Evolutionary conservation across 2,888 invertebrate genomes (phyloP).

Genomic region (Toxonevra muliebris): DNA sequence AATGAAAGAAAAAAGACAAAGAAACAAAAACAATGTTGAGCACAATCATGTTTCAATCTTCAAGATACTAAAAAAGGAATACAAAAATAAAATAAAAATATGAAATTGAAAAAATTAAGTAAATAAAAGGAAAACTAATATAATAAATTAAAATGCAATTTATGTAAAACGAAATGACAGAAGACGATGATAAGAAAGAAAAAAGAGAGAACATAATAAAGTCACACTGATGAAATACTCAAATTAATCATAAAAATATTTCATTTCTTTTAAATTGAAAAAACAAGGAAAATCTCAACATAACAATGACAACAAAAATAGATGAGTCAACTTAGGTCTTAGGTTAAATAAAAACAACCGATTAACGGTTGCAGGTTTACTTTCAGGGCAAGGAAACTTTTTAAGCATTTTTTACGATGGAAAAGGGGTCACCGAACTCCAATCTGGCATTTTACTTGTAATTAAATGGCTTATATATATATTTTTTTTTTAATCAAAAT

Average conservation of each 20-base stretch:
- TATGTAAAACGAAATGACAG: not conserved
- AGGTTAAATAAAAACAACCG: too few species aligned
- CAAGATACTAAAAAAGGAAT: constrained; percentile 22
- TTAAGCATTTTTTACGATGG: too few species aligned
- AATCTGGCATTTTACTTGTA: too few species aligned
- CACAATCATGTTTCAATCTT: constrained; percentile 60
- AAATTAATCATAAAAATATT: not conserved
- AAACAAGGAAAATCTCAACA: too few species aligned
- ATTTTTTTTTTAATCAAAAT: too few species aligned
- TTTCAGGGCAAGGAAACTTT: too few species aligned
- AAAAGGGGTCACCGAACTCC: too few species aligned
- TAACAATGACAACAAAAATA: too few species aligned
- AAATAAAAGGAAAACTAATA: constrained; percentile 3
- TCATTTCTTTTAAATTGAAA: too few species aligned
- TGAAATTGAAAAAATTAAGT: constrained; percentile 22
- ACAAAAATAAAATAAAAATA: constrained; percentile 28
- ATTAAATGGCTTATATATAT: too few species aligned
- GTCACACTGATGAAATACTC: constrained; percentile 4
- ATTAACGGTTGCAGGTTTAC: too few species aligned
- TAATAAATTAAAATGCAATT: not conserved
- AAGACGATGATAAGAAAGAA: not conserved
- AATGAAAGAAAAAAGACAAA: not conserved
- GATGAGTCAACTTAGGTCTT: too few species aligned
- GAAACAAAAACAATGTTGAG: constrained; percentile 56
- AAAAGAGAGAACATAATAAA: not conserved